Conservation (phyloP, 2,113 vertebrate species). For the Chunga burmeisteri region DNA sequence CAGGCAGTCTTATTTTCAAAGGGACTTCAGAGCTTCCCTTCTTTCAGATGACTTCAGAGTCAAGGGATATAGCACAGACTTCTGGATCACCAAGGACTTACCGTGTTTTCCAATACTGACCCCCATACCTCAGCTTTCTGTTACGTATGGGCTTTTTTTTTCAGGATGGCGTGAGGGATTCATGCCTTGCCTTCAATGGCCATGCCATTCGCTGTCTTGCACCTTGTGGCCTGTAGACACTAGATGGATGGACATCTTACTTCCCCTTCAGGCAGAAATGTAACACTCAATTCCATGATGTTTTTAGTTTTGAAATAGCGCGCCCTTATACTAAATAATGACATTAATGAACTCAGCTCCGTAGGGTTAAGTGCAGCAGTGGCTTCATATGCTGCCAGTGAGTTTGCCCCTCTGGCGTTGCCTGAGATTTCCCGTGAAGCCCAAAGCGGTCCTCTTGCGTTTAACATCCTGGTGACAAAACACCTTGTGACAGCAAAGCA, state of each 20-base stretch:
- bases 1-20: neutral
- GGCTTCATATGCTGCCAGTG: neutral
- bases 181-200: neutral
- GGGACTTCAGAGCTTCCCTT: neutral
- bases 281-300: neutral
- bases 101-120: neutral
- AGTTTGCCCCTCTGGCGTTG: neutral
- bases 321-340: neutral
- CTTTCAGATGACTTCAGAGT: neutral
- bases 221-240: neutral
- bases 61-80: neutral
- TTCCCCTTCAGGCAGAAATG: neutral
- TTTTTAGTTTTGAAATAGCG: neutral
- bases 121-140: neutral
- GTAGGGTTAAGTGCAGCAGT: neutral
- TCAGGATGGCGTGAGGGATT: neutral
- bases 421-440: neutral
- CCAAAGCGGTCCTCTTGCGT: neutral
- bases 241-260: accelerated
- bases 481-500: neutral
- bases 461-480: neutral
- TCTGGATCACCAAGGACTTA: neutral
- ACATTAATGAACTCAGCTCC: neutral
- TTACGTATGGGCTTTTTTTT: neutral
- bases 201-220: neutral